These are phyloP conservation scores for Rosalia funebris DNA, from an alignment of 2,888 invertebrate genomes.

Conservation along the genomic window DNA sequence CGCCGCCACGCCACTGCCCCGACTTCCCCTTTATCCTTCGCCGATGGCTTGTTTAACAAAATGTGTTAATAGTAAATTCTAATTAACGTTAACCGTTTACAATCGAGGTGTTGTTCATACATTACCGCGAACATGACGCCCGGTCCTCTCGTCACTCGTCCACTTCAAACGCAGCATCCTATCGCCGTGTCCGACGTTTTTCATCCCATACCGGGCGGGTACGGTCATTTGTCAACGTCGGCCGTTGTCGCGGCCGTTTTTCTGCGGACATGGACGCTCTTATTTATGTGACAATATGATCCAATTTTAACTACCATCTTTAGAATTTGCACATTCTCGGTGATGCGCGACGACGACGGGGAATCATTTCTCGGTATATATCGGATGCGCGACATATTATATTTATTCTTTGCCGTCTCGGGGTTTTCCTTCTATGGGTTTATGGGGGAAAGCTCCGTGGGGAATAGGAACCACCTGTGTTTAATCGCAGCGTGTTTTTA, in stretches of 20 bases:
- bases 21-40: slow-evolving; percentile 39
- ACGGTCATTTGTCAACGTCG: slow-evolving; percentile 43
- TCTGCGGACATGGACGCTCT: slow-evolving; percentile 36
- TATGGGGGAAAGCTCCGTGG: too few relatives aligned
- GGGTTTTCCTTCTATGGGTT: too few relatives aligned
- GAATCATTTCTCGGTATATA: too few relatives aligned
- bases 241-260: slow-evolving; percentile 35
- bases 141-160: slow-evolving; percentile 47
- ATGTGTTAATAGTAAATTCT: slow-evolving; percentile 61
- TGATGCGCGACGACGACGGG: too few relatives aligned
- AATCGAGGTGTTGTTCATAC: slow-evolving; percentile 61
- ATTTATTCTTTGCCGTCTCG: too few relatives aligned
- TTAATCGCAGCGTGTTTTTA: too few relatives aligned
- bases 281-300: slow-evolving; percentile 39
- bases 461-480: too few relatives aligned
- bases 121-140: slow-evolving; percentile 56
- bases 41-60: slow-evolving; percentile 56
- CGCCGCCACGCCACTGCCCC: neutral
- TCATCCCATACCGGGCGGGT: slow-evolving; percentile 25
- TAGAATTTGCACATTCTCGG: slow-evolving; percentile 36
- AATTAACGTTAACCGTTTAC: slow-evolving; percentile 60
- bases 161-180: slow-evolving; percentile 38
- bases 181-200: slow-evolving; percentile 27
- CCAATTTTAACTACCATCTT: slow-evolving; percentile 38
- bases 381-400: too few relatives aligned